Percentiles rank a stretch among this genome's conserved stretches.
Conservation (phyloP, 2,888 invertebrate species). For the Helleia helle region DNA sequence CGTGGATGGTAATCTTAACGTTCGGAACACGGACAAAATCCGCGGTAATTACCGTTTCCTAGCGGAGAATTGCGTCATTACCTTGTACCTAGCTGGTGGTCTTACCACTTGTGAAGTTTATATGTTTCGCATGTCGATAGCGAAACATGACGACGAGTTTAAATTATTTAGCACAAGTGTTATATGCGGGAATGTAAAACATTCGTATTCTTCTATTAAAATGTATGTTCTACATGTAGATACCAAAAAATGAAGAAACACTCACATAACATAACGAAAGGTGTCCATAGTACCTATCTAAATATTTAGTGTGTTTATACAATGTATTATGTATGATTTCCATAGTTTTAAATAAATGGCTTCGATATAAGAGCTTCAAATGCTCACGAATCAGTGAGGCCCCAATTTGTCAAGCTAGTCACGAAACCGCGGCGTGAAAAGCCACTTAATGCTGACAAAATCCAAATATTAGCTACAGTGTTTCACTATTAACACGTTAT, state of each 20-base stretch:
- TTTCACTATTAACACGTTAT: conserved; percentile 3
- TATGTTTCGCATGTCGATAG: conserved; percentile 6
- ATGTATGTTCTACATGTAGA: no score
- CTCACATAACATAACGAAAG: no score
- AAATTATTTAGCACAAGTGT: conserved; percentile 1
- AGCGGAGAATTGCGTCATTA: conserved; percentile 15
- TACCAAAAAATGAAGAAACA: no score
- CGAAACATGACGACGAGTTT: conserved; percentile 5
- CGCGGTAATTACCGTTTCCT: conserved; percentile 17
- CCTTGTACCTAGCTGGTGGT: conserved; percentile 7
- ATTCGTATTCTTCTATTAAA: no score
- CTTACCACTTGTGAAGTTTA: no score
- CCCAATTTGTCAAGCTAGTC: conserved; percentile 13
- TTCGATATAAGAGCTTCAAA: conserved; percentile 2
- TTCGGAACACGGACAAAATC: conserved; percentile 16
- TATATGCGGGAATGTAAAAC: no score
- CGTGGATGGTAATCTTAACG: conserved; percentile 18
- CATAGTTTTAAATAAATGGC: no score
- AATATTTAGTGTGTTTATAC: no score
- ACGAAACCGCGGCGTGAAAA: conserved; percentile 13
- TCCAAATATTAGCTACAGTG: conserved; percentile 5
- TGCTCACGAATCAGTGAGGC: conserved; percentile 3
- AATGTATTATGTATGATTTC: no score
- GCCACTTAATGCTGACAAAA: conserved; percentile 13
- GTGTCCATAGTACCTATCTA: no score